Conservation (phyloP, 35 echinoderm and acorn worm genomes). For the Nesometra sesokonis region DNA sequence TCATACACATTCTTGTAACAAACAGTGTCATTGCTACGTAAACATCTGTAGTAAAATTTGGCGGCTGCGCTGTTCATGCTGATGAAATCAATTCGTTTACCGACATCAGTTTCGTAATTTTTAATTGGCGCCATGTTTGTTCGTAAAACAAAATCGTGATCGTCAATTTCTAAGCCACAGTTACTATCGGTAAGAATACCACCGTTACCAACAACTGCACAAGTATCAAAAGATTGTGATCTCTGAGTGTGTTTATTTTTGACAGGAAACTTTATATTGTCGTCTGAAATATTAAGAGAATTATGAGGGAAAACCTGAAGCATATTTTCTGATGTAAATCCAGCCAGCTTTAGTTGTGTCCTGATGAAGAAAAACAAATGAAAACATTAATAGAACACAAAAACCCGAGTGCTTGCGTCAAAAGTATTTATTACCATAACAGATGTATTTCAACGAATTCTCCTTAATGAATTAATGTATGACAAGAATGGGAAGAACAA, state of each 20-base stretch:
- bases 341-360: neutral
- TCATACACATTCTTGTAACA: neutral
- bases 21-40: neutral
- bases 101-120: slow-evolving; percentile 30
- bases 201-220: slow-evolving; percentile 51
- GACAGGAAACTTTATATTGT: neutral
- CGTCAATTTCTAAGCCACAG: slow-evolving; percentile 45
- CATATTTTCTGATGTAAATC: neutral
- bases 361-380: neutral
- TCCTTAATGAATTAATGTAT: too few species aligned
- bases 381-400: too few species aligned
- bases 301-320: neutral
- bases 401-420: too few species aligned
- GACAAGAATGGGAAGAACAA: too few species aligned
- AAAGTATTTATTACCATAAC: too few species aligned
- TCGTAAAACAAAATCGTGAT: slow-evolving; percentile 40
- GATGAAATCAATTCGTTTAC: slow-evolving; percentile 19
- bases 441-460: too few species aligned
- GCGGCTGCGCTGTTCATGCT: slow-evolving; percentile 14
- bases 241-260: neutral
- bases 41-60: neutral
- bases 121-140: slow-evolving; percentile 37
- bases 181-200: slow-evolving; percentile 41
- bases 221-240: neutral
- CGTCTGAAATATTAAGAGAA: neutral